A percentile compares a stretch with the other conserved stretches of the same genome.
These are phyloP conservation scores for Pachymerium ferrugineum DNA, from an alignment of 2,888 invertebrate genomes.

Conservation along the genomic window DNA sequence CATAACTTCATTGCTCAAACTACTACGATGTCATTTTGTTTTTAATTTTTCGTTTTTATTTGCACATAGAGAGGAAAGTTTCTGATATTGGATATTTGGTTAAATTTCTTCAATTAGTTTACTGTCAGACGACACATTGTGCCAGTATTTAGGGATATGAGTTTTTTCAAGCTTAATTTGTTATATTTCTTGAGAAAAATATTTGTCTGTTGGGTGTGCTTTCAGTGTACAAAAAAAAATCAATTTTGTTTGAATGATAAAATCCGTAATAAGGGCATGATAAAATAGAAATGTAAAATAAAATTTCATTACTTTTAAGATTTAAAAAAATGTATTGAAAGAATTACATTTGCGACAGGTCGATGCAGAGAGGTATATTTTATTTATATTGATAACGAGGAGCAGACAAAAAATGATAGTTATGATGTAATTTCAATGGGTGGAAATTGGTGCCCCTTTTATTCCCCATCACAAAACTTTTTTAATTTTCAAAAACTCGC, in stretches of 20 bases:
- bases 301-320: neutral
- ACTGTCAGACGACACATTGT: neutral
- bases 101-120: too few relatives aligned
- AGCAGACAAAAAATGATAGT: neutral
- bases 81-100: neutral
- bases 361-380: neutral
- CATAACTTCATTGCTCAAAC: constrained; percentile 14
- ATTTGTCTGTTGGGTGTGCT: neutral
- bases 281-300: neutral
- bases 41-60: neutral
- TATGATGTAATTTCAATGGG: neutral
- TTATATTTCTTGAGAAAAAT: neutral
- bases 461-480: neutral
- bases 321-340: too few relatives aligned
- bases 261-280: neutral
- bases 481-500: neutral
- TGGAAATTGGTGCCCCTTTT: neutral
- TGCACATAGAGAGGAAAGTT: neutral
- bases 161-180: too few relatives aligned
- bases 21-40: neutral
- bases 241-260: neutral
- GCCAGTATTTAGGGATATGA: constrained; percentile 5
- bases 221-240: too few relatives aligned
- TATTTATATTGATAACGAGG: neutral
- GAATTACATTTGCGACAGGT: neutral